Evolutionary conservation across 2,113 vertebrate genomes (phyloP).

Genomic region (Ammodytes dubius): DNA sequence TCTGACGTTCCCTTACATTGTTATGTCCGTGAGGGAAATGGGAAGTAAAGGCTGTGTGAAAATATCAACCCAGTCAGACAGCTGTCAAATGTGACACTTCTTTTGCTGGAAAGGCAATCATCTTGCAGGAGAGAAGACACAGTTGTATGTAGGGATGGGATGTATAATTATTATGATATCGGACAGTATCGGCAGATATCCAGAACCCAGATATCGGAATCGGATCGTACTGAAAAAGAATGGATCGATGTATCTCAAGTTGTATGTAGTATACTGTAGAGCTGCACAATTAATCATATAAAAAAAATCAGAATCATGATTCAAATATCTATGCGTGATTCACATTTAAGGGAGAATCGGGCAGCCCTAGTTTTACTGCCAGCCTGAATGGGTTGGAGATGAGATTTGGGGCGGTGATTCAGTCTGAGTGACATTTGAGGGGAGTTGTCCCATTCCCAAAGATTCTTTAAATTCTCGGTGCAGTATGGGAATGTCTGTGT

Average conservation of each 20-base stretch:
- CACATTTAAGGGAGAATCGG: no score
- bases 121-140: not conserved
- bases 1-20: constrained; percentile 7
- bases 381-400: constrained; percentile 9
- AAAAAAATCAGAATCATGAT: no score
- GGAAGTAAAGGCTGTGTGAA: not conserved
- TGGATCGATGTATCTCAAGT: no score
- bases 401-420: not conserved
- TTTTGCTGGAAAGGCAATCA: not conserved
- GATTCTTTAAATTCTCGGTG: constrained; percentile 55
- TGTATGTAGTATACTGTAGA: not conserved
- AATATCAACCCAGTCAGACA: not conserved
- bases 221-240: no score
- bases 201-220: no score
- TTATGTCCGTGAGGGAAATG: not conserved
- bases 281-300: no score
- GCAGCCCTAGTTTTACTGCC: no score
- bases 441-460: constrained; percentile 55
- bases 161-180: no score
- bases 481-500: constrained; percentile 39
- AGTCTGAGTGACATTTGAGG: constrained; percentile 19
- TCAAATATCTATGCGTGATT: no score
- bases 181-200: no score
- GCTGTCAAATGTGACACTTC: constrained; percentile 12
- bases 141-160: not conserved